Evolutionary conservation across 2,113 vertebrate genomes (phyloP), one percentile per base, ranked within the genome.

Genomic region (Ifrita kowaldi): DNA sequence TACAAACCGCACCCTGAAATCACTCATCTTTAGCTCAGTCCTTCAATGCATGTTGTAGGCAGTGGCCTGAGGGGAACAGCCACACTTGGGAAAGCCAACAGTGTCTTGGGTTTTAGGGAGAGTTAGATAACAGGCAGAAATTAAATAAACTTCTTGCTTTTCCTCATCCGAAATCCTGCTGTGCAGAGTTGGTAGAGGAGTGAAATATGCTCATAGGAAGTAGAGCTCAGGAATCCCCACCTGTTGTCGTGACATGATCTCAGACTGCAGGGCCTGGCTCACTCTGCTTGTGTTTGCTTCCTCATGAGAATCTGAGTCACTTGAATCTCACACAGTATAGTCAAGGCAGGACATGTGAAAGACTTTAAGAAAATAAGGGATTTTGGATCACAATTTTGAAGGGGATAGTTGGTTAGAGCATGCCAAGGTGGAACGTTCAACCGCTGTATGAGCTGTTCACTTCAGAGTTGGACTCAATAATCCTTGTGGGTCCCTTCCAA

Each of bases 211-310:
- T 6, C 0, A 0, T 52, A 41, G 52, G 35, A 44, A 46, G 26
- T 2, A 41, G 69, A 93, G 53, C 47, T 78, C 59, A 28, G 69
- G 60, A 84, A 23, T 57, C 19, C 8, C 19, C n/a, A 60, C 13
- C 49, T 64, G 50, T 64, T 74, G 63, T 26, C 0, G 0, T 16
- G 37, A 50, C 28, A 2, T 15, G 55, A 37, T 42, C 75, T 59
- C 53, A 70, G 64, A 30, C n/a, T 35, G 7, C 9, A 10, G 65
- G 63, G 67, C 26, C 10, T 42, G 57, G 23, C 50, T 77, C 68
- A 33, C n/a, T 28, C 26, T 32, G 16, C 16, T 53, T 33, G 32
- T n/a, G 59, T 22, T 41, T 53, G 42, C 47, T 68, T 49, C 64
- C 30, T 55, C n/a, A 16, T 16, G 8, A 33, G 46, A 53, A n/a